Evolutionary conservation across 2,113 vertebrate species (phyloP).

Genomic region (Chloroceryle aenea): DNA sequence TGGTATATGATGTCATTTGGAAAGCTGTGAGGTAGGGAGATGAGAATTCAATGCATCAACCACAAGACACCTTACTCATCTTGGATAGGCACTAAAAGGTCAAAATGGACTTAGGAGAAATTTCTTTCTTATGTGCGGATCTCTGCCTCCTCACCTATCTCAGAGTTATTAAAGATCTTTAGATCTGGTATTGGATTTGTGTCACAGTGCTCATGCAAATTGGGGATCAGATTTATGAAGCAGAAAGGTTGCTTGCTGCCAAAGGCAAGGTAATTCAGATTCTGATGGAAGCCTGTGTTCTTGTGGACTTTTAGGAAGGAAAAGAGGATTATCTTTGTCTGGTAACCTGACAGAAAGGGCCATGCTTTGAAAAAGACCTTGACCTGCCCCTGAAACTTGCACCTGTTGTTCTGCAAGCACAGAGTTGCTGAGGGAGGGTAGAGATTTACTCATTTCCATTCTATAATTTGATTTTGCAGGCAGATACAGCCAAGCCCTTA

Average conservation of each 20-base stretch:
- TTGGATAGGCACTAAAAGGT: not conserved
- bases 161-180: not conserved
- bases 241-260: not conserved
- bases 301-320: not conserved
- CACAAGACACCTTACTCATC: not conserved
- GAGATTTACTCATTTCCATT: not conserved
- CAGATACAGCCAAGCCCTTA: not conserved
- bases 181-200: conserved; percentile 4
- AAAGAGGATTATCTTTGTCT: not conserved
- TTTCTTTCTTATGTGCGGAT: not conserved
- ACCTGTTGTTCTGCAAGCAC: not conserved
- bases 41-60: not conserved
- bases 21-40: not conserved
- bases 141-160: conserved; percentile 13
- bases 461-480: not conserved
- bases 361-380: not conserved
- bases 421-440: not conserved
- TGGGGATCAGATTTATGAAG: conserved; percentile 34
- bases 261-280: not conserved
- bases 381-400: not conserved
- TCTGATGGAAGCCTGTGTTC: not conserved
- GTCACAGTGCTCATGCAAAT: conserved; percentile 12
- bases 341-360: not conserved
- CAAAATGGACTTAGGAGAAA: not conserved
- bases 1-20: no score